phyloP scores from a whole-genome alignment of 2,113 vertebrate genomes.

The Gyps fulvus region DNA sequence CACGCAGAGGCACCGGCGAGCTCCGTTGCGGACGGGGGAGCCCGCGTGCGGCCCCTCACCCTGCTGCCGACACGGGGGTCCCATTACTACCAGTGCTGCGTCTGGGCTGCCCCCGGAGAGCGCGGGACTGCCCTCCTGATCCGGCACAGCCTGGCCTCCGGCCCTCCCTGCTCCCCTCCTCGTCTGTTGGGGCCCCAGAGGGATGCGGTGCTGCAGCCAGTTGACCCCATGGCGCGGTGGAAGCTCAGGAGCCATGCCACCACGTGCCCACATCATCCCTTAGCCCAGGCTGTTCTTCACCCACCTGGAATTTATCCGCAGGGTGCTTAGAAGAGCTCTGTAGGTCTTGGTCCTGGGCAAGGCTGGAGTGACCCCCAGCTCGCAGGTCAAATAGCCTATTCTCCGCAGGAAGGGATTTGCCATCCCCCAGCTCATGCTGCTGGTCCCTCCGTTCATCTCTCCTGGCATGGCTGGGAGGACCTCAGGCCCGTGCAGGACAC shows the following conservation, averaged over 20 bases:
- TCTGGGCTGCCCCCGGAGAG: background rate
- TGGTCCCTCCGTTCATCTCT: background rate
- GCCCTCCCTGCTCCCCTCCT: background rate
- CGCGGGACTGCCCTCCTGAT: fast-evolving
- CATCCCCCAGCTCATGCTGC: background rate
- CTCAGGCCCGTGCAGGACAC: background rate
- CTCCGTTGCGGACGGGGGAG: fast-evolving
- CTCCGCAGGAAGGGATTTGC: background rate
- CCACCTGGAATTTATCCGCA: fast-evolving
- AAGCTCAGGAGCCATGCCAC: background rate
- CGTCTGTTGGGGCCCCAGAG: fast-evolving
- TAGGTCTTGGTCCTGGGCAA: background rate
- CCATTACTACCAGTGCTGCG: fast-evolving
- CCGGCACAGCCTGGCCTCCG: fast-evolving
- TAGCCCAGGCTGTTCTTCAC: background rate
- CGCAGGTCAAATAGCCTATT: fast-evolving
- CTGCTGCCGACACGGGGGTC: fast-evolving
- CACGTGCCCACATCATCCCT: fast-evolving
- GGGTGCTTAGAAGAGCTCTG: background rate
- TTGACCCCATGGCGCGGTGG: fast-evolving
- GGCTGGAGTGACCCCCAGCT: fast-evolving
- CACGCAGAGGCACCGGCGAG: fast-evolving
- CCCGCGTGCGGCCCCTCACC: fast-evolving
- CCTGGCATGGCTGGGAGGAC: fast-evolving
- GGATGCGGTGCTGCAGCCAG: fast-evolving